phyloP scores from a whole-genome alignment of 2,888 invertebrate species.

The Scaptomyza cyrtandrae region DNA sequence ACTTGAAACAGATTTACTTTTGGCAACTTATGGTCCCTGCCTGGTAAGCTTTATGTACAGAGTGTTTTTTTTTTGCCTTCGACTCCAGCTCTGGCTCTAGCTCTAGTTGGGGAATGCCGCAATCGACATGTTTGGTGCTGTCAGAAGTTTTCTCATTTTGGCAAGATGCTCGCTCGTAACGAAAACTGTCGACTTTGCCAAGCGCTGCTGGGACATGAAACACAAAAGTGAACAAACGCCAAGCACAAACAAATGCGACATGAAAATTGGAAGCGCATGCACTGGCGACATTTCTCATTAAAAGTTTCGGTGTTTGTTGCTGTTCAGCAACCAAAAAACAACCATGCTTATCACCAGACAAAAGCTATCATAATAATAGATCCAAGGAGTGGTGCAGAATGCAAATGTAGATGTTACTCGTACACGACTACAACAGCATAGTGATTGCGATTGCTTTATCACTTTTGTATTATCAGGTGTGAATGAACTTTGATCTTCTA shows the following conservation, averaged over 20 bases:
- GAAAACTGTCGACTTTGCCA: conserved; percentile 72
- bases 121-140: conserved; percentile 71
- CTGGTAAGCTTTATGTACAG: conserved; percentile 50
- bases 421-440: background rate
- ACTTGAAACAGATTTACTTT: conserved; percentile 80
- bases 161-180: conserved; percentile 75
- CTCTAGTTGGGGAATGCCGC: conserved; percentile 21
- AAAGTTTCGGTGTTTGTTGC: conserved; percentile 68
- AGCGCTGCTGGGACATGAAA: conserved; percentile 60
- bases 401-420: conserved; percentile 21
- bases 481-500: conserved; percentile 32
- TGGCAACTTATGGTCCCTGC: conserved; percentile 66
- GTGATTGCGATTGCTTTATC: conserved; percentile 8
- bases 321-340: conserved; percentile 37
- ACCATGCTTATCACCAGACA: conserved; percentile 75
- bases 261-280: conserved; percentile 60
- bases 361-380: conserved; percentile 70
- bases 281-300: conserved; percentile 74
- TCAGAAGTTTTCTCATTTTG: conserved; percentile 79
- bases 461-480: conserved; percentile 28
- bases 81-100: conserved; percentile 27
- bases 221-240: conserved; percentile 18
- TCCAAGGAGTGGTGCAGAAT: conserved; percentile 23
- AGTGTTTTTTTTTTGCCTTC: conserved; percentile 5
- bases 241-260: conserved; percentile 18